Conservation (phyloP, 2,888 invertebrate species). For the Trichogramma evanescens region DNA sequence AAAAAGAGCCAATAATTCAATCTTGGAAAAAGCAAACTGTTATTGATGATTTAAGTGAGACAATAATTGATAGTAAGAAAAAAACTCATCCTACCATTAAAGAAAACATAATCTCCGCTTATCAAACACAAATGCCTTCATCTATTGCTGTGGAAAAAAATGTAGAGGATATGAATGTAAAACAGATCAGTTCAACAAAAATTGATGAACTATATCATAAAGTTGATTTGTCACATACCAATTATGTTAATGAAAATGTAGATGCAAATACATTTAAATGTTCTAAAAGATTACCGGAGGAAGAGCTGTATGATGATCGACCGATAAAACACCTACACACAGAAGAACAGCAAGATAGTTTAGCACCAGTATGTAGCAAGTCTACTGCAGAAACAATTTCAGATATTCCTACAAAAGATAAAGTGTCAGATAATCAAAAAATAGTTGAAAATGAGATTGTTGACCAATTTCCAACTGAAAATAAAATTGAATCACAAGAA, state of each 20-base stretch:
- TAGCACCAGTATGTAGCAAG: neutral
- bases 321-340: too few relatives aligned
- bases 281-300: too few relatives aligned
- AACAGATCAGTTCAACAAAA: too few relatives aligned
- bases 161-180: too few relatives aligned
- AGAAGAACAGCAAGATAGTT: neutral
- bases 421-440: constrained; percentile 7
- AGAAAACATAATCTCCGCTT: too few relatives aligned
- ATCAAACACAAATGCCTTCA: too few relatives aligned
- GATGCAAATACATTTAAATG: neutral
- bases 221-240: neutral
- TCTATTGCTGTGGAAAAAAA: too few relatives aligned
- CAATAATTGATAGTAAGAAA: neutral
- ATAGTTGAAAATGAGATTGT: constrained; percentile 33
- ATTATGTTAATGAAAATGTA: neutral
- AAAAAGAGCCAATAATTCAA: neutral
- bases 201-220: too few relatives aligned
- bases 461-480: constrained; percentile 6
- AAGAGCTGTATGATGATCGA: too few relatives aligned
- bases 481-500: neutral
- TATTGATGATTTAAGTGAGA: neutral
- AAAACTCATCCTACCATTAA: neutral
- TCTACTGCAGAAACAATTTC: neutral
- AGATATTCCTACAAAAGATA: neutral
- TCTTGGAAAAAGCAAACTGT: neutral